These are phyloP conservation scores for Eidolon helvum DNA, from an alignment of 2,113 vertebrate genomes.

Conservation along the genomic window DNA sequence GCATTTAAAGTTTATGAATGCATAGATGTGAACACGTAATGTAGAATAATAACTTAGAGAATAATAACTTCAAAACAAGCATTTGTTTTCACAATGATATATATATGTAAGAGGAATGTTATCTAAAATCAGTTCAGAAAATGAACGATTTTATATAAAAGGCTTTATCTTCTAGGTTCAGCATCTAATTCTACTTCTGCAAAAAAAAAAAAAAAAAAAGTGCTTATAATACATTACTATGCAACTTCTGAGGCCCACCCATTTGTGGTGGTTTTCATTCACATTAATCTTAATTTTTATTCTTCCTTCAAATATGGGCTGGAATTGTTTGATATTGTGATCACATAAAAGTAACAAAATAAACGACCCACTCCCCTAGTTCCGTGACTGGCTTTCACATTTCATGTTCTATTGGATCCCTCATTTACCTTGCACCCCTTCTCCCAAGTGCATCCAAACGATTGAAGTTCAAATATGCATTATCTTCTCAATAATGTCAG, in stretches of 20 bases:
- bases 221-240: background rate
- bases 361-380: background rate
- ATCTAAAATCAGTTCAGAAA: conserved; percentile 26
- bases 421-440: background rate
- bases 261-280: background rate
- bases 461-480: background rate
- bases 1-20: background rate
- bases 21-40: background rate
- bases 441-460: background rate
- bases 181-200: background rate
- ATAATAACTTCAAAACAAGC: background rate
- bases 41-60: background rate
- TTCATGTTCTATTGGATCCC: background rate
- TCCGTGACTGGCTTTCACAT: background rate
- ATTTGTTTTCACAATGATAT: conserved; percentile 20
- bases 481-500: background rate
- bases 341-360: background rate
- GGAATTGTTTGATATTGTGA: background rate
- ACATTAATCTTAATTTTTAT: background rate
- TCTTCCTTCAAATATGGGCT: conserved; percentile 1
- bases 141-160: background rate
- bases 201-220: background rate
- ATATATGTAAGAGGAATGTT: conserved; percentile 6
- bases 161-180: background rate
- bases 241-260: background rate